Base-by-base conservation (phyloP, 2,888 invertebrate species). In the Pheosia tremula region DNA sequence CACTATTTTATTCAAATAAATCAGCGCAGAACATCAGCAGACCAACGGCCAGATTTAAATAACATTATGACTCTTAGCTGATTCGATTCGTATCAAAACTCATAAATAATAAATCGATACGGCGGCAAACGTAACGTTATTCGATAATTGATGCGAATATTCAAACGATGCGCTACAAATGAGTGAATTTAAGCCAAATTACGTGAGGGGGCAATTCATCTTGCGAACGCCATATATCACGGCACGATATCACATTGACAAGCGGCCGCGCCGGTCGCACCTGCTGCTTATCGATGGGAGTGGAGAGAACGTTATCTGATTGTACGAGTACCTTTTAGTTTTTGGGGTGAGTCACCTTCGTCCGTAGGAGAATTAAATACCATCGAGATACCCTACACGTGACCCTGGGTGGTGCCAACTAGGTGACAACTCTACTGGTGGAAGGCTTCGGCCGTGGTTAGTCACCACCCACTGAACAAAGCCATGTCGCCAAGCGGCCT, bases 131-230 rank as follows among this genome's bases (percentile, higher is more conserved):
- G 60, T 60, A 54, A 57, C 39, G 57, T 80, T 79, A 72, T 69
- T 68, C 72, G 75, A 78, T 66, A 69, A 75, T 64, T 66, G 49
- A 67, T 74, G 65, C 64, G 54, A 10, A 62, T 61, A 68, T 71
- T 67, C 69, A 69, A 71, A 74, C 71, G 64, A 76, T 71, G 60
- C 56, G 71, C 57, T 69, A 60, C 64, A 74, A 73, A 74, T 73
- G 78, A 76, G 78, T 77, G 72, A 79, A 77, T 77, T 73, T 71
- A 65, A 62, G 67, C 73, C 69, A 74, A 75, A 82, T 81, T 79
- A 73, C 70, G 66, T 77, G 75, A 70, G 67, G 67, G 62, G 70
- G 64, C 71, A 61, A 78, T 82, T 76, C 68, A 83, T 84, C 74
- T 72, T 65, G 66, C 61, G 61, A 62, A 61, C 56, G 57, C 62